Evolutionary conservation across 2,113 vertebrate genomes (phyloP).

Genomic region (Tragelaphus strepsiceros): DNA sequence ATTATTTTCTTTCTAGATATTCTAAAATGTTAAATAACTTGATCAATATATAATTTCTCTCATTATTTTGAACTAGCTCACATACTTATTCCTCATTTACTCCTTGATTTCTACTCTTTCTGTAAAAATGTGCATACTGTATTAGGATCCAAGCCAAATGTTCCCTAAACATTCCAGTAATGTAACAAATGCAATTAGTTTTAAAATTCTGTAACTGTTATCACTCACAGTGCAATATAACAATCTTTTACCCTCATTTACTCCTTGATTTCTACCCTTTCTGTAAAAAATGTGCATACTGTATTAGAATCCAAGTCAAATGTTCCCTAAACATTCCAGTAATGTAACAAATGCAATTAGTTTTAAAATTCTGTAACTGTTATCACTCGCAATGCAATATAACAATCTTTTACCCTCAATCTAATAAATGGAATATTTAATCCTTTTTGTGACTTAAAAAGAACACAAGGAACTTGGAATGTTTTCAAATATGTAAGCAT

Average conservation of each 20-base stretch:
- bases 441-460: slow-evolving; percentile 57
- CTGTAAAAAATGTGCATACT: too few species aligned
- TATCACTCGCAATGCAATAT: background rate
- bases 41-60: background rate
- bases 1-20: background rate
- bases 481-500: slow-evolving; percentile 48
- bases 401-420: background rate
- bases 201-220: slow-evolving; percentile 27
- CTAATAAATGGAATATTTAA: slow-evolving; percentile 44
- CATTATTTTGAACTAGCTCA: background rate
- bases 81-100: background rate
- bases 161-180: background rate
- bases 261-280: too few species aligned
- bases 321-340: background rate
- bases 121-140: background rate
- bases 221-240: slow-evolving; percentile 12
- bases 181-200: background rate
- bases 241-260: background rate
- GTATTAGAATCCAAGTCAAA: too few species aligned
- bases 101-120: background rate
- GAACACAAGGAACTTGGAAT: slow-evolving; percentile 39
- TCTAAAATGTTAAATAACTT: background rate
- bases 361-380: slow-evolving; percentile 32
- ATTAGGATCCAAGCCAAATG: background rate
- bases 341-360: background rate